Evolutionary conservation across 2,113 vertebrate genomes (phyloP).

Genomic region (Hyperoodon ampullatus): DNA sequence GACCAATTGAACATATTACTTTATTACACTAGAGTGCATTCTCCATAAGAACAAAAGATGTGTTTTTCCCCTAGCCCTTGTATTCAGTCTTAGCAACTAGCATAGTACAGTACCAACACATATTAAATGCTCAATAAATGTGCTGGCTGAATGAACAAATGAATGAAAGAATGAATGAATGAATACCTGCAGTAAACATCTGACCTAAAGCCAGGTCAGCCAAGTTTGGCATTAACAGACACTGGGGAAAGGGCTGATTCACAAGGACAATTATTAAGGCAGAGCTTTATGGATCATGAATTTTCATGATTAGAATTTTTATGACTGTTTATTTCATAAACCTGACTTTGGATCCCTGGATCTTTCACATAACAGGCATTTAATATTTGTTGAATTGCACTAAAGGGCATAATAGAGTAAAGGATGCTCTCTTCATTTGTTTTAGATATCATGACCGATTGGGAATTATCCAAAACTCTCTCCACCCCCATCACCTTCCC

Average conservation of each 20-base stretch:
- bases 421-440: background rate
- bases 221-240: background rate
- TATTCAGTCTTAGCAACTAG: background rate
- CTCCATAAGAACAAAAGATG: background rate
- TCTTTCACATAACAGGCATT: background rate
- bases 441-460: background rate
- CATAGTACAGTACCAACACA: too few species aligned
- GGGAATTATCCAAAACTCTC: background rate
- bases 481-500: background rate
- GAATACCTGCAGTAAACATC: background rate
- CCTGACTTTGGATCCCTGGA: background rate
- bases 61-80: background rate
- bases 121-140: background rate
- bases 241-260: background rate
- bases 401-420: background rate
- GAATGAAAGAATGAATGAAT: background rate
- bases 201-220: background rate
- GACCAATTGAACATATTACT: background rate
- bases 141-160: background rate
- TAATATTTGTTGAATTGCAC: background rate
- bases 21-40: background rate
- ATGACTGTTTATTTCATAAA: slow-evolving; percentile 11
- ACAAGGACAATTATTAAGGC: background rate
- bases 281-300: background rate
- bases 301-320: background rate